Conservation (phyloP, 2,888 invertebrate species). For the Rosalia funebris region DNA sequence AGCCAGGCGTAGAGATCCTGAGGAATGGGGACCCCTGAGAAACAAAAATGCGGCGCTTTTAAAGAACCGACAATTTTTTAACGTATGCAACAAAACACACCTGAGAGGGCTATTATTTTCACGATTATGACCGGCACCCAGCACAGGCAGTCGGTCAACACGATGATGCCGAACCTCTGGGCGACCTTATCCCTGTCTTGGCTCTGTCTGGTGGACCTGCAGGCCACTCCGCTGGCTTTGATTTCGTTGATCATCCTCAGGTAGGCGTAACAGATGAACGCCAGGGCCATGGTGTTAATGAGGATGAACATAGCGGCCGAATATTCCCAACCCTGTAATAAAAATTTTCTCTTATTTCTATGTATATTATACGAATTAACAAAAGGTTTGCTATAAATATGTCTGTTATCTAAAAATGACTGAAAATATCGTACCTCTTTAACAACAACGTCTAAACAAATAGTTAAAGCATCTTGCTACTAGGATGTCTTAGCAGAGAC, state of each 20-base stretch:
- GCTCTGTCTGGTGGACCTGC: slow-evolving; percentile 69
- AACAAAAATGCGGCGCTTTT: neutral
- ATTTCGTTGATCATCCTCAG: slow-evolving; percentile 69
- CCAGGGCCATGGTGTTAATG: slow-evolving; percentile 67
- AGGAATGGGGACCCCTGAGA: slow-evolving; percentile 68
- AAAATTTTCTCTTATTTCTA: too few relatives aligned
- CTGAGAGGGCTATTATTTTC: slow-evolving; percentile 68
- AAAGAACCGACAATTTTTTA: neutral
- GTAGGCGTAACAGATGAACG: slow-evolving; percentile 70
- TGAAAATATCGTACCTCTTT: too few relatives aligned
- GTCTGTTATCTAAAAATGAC: too few relatives aligned
- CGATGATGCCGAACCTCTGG: slow-evolving; percentile 70
- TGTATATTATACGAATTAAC: too few relatives aligned
- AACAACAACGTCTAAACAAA: too few relatives aligned
- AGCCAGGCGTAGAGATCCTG: slow-evolving; percentile 70
- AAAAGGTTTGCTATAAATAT: too few relatives aligned
- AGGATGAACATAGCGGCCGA: slow-evolving; percentile 69
- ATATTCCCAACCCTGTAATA: slow-evolving; percentile 70
- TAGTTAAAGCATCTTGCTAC: too few relatives aligned
- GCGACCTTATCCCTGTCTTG: slow-evolving; percentile 69
- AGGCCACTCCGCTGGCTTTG: slow-evolving; percentile 67
- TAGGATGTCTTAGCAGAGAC: too few relatives aligned
- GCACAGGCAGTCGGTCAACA: slow-evolving; percentile 70
- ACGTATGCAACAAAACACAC: slow-evolving; percentile 53
- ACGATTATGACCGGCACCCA: slow-evolving; percentile 71